phyloP scores from a whole-genome alignment of 2,888 invertebrate species.

The Ectemnius cavifrons region DNA sequence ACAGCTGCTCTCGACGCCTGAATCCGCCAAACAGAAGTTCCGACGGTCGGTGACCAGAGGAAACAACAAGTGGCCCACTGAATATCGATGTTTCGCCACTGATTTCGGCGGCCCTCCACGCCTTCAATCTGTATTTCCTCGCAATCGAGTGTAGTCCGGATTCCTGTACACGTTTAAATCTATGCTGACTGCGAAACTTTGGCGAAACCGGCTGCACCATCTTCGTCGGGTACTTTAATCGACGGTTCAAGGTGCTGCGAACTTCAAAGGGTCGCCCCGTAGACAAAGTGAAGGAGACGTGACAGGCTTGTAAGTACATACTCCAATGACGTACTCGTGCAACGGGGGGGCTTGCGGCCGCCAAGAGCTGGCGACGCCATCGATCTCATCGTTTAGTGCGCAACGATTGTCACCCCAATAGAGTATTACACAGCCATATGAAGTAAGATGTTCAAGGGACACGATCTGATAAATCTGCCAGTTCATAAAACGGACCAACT shows the following conservation, averaged over 20 bases:
- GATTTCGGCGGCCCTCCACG: slow-evolving; percentile 34
- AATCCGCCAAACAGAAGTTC: slow-evolving; percentile 28
- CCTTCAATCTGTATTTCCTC: slow-evolving; percentile 23
- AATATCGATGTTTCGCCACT: slow-evolving; percentile 36
- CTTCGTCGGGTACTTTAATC: slow-evolving; percentile 28
- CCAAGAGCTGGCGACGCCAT: slow-evolving; percentile 37
- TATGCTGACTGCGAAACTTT: slow-evolving; percentile 13
- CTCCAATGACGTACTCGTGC: slow-evolving; percentile 36
- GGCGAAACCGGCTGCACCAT: slow-evolving; percentile 15
- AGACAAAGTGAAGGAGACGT: slow-evolving; percentile 16
- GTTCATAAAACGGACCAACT: too few species aligned
- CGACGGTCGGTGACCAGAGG: slow-evolving; percentile 29
- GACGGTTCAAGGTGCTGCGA: slow-evolving; percentile 12
- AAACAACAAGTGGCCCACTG: slow-evolving; percentile 47
- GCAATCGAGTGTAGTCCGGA: slow-evolving; percentile 21
- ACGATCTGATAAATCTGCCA: too few species aligned
- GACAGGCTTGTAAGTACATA: slow-evolving; percentile 28
- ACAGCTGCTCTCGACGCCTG: slow-evolving; percentile 29
- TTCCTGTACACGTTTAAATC: slow-evolving; percentile 11
- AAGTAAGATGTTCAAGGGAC: too few species aligned
- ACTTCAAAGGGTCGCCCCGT: slow-evolving; percentile 39
- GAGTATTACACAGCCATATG: too few species aligned
- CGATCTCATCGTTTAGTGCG: slow-evolving; percentile 24
- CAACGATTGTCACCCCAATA: too few species aligned
- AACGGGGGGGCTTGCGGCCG: slow-evolving; percentile 43